Conservation (phyloP, 2,113 vertebrate species). For the Perca schrenkii region DNA sequence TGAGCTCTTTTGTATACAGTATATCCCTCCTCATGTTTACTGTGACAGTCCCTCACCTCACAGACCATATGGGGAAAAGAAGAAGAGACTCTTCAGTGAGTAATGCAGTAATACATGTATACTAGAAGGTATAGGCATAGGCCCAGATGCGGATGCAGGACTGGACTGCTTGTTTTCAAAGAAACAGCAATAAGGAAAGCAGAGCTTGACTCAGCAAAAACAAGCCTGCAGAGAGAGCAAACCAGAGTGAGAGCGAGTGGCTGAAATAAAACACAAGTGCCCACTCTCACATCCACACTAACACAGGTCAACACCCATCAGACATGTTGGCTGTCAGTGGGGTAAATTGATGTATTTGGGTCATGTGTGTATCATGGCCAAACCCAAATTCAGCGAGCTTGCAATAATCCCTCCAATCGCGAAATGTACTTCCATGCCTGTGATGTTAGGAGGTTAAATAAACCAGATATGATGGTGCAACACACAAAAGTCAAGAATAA, state of each 20-base stretch:
- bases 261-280: not conserved
- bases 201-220: conserved; percentile 66
- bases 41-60: not conserved
- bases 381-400: not conserved
- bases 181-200: not conserved
- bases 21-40: not conserved
- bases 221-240: not conserved
- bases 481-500: not conserved
- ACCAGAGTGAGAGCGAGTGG: not conserved
- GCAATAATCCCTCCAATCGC: not conserved
- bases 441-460: not conserved
- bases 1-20: not conserved
- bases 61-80: not conserved
- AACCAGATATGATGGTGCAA: conserved; percentile 45
- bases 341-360: not conserved
- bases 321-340: not conserved
- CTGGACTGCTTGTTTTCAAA: not conserved
- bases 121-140: no score
- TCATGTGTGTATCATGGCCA: conserved; percentile 26
- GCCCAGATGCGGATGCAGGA: not conserved
- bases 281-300: not conserved
- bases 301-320: not conserved
- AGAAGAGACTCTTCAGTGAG: not conserved
- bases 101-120: no score
- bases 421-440: not conserved